These are phyloP conservation scores for Cottus gobio DNA, from an alignment of 2,113 vertebrate genomes.

Conservation along the genomic window DNA sequence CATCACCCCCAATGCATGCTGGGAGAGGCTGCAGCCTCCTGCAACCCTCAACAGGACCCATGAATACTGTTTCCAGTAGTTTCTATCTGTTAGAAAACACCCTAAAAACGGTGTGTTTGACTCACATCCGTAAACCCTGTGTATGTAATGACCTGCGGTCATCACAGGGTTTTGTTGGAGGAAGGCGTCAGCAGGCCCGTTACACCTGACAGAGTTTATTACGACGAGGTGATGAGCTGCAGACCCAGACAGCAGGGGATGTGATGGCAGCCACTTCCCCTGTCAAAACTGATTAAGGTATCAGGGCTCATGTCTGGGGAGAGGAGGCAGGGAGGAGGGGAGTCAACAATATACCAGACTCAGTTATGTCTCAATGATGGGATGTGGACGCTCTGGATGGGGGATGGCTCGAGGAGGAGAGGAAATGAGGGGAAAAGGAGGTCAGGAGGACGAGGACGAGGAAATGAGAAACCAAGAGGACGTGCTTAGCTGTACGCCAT, in stretches of 20 bases:
- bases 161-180: not conserved
- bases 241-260: constrained; percentile 40
- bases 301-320: constrained; percentile 24
- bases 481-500: too few relatives aligned
- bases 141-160: not conserved
- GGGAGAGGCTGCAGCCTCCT: too few relatives aligned
- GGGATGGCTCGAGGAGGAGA: constrained; percentile 1
- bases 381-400: constrained; percentile 13
- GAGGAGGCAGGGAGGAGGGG: not conserved
- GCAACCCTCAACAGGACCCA: too few relatives aligned
- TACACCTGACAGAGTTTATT: constrained; percentile 58
- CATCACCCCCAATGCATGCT: too few relatives aligned
- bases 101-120: not conserved
- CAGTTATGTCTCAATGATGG: constrained; percentile 42
- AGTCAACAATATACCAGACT: constrained; percentile 22
- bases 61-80: too few relatives aligned
- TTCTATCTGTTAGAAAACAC: not conserved
- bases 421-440: constrained; percentile 11
- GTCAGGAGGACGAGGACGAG: constrained; percentile 21
- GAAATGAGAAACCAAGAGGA: constrained; percentile 14
- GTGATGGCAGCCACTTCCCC: constrained; percentile 46
- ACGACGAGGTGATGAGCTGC: constrained; percentile 51
- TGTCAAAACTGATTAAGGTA: constrained; percentile 61
- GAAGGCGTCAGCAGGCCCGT: constrained; percentile 12
- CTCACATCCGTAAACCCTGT: not conserved